Percentiles rank a stretch among this genome's conserved stretches.
Conservation (phyloP, 2,888 invertebrate species). For the Xestobium rufovillosum region DNA sequence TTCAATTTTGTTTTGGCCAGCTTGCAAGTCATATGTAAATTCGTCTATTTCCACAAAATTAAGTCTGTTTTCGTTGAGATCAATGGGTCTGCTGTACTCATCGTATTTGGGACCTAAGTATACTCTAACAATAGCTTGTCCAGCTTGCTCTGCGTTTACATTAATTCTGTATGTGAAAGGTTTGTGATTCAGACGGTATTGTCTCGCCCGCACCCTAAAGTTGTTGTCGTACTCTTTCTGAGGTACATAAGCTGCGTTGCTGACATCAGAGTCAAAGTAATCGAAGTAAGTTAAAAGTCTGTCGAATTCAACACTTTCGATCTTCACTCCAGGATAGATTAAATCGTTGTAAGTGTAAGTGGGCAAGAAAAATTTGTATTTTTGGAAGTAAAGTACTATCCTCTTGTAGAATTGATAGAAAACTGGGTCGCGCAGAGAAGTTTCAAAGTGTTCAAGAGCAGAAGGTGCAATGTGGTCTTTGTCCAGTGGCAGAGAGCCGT, state of each 20-base stretch:
- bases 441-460: constrained; percentile 58
- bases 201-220: constrained; percentile 51
- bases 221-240: constrained; percentile 45
- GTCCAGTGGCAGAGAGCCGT: too few relatives aligned
- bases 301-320: constrained; percentile 54
- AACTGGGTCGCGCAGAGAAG: constrained; percentile 59
- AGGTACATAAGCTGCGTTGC: constrained; percentile 46
- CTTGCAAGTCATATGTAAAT: constrained; percentile 52
- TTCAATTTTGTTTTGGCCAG: constrained; percentile 59
- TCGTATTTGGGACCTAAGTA: constrained; percentile 67
- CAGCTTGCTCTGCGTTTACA: constrained; percentile 51
- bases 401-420: constrained; percentile 62
- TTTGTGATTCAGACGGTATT: constrained; percentile 64
- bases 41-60: constrained; percentile 56
- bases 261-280: constrained; percentile 54
- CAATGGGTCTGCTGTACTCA: constrained; percentile 46
- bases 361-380: constrained; percentile 52
- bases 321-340: neutral
- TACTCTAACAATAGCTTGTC: constrained; percentile 53
- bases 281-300: constrained; percentile 65
- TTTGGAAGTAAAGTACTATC: constrained; percentile 50
- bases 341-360: constrained; percentile 42
- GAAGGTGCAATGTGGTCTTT: constrained; percentile 45
- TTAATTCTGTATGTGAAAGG: constrained; percentile 55
- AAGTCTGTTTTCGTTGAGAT: constrained; percentile 49